These are phyloP conservation scores for Campopleginae sp. DNA, from an alignment of 2,888 invertebrate genomes.

Conservation along the genomic window DNA sequence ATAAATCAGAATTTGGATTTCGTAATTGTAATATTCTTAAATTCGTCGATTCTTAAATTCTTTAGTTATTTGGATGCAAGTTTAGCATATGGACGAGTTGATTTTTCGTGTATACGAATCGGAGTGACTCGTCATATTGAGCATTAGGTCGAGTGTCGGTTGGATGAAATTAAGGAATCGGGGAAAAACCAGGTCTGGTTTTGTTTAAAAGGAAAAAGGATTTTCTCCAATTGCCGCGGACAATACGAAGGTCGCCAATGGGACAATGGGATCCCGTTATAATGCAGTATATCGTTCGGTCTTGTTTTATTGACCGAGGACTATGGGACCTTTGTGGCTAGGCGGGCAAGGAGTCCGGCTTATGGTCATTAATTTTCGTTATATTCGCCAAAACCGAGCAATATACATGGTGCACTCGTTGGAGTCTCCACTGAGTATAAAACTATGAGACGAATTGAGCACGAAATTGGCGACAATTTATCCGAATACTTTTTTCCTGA, in stretches of 20 bases:
- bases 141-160: conserved; percentile 12
- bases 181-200: conserved; percentile 62
- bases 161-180: conserved; percentile 65
- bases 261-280: conserved; percentile 50
- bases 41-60: not conserved
- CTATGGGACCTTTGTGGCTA: conserved; percentile 36
- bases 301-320: conserved; percentile 71
- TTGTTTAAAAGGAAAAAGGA: conserved; percentile 65
- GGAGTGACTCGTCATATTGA: not conserved
- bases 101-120: not conserved
- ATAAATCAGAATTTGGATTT: too few species aligned
- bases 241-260: conserved; percentile 40
- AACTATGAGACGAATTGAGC: conserved; percentile 28
- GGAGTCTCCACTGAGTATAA: conserved; percentile 12
- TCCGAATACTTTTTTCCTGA: not conserved
- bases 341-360: conserved; percentile 67
- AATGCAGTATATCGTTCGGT: conserved; percentile 46
- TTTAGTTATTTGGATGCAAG: not conserved
- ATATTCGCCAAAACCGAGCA: conserved; percentile 69
- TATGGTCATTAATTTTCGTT: conserved; percentile 72
- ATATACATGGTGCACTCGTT: conserved; percentile 44
- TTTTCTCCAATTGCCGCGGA: conserved; percentile 63
- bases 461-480: conserved; percentile 8
- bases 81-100: too few species aligned
- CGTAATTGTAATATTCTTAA: too few species aligned